These are phyloP conservation scores for Cetonia aurata DNA, from an alignment of 2,888 invertebrate species.

Conservation along the genomic window DNA sequence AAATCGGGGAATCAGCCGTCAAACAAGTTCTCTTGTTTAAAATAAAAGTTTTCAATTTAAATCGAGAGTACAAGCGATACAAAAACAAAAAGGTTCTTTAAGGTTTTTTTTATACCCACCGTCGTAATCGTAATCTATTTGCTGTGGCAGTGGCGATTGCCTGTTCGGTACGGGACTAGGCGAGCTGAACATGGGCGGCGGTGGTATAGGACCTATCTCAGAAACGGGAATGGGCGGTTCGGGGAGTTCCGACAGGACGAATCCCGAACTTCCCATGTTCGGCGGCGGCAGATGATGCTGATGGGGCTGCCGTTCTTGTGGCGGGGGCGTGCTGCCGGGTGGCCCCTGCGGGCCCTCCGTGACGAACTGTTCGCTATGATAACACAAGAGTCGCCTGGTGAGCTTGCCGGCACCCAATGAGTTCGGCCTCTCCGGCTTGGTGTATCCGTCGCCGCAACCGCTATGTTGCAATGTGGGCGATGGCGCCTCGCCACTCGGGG, in stretches of 20 bases:
- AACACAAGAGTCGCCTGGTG: conserved; percentile 83
- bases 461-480: conserved; percentile 61
- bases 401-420: conserved; percentile 82
- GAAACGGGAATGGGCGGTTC: conserved; percentile 93
- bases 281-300: conserved; percentile 58
- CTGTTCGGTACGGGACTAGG: conserved; percentile 79
- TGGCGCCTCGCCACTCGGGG: conserved; percentile 70
- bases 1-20: too few species aligned
- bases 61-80: too few species aligned
- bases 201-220: conserved; percentile 86
- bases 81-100: too few species aligned
- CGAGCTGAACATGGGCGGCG: conserved; percentile 96
- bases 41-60: too few species aligned
- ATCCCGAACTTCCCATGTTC: conserved; percentile 57
- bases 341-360: conserved; percentile 64
- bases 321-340: conserved; percentile 65
- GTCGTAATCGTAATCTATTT: conserved; percentile 74
- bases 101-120: conserved; percentile 65
- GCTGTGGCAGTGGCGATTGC: conserved; percentile 63
- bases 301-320: conserved; percentile 63
- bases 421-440: conserved; percentile 82
- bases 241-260: conserved; percentile 88
- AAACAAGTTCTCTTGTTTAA: too few species aligned
- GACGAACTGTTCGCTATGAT: conserved; percentile 78
- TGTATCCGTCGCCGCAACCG: conserved; percentile 58